Base-by-base conservation (phyloP, 2,113 vertebrate species). In the Dermatemys mawii region DNA sequence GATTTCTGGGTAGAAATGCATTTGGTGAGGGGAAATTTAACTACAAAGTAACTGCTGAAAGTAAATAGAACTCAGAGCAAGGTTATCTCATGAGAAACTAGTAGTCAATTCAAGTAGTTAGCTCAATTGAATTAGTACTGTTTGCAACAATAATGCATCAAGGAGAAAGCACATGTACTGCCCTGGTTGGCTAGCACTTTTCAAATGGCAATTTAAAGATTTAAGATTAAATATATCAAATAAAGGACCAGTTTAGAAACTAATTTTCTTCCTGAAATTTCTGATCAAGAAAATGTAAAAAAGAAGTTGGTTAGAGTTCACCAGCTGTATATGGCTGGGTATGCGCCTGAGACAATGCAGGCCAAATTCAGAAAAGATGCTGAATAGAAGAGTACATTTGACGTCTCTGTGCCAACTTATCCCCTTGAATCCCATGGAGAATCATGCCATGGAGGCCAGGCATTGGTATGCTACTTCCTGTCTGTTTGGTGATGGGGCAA, bases 221-320 rank as follows among this genome's bases (percentile, higher is more conserved):
- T 1, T 19, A 17, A 2, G 14, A 89, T 1, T 2, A 13, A n/a
- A 22, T 1, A 7, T 0, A 0, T 46, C 90, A 50, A 53, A 81
- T 93, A 78, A 79, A 83, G 6, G 81, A 29, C 4, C 82, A 41
- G 51, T 67, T 78, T 51, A n/a, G 63, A 86, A 90, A 48, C 4
- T 14, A 78, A 83, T 4, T 63, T 78, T 86, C 67, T 76, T 81
- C 55, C 32, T 19, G 46, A 83, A 81, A 60, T 83, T 90, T 87
- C 16, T 63, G 49, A 78, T 11, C 2, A 0, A 75, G 41, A 75
- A 75, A 75, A 44, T 13, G 5, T 24, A 19, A 41, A 41, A 38
- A 12, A 73, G 67, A 41, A 22, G 11, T 41, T 41, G 22, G n/a
- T 12, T 44, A 75, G 10, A 75, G 67, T n/a, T 38, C n/a, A n/a